These are phyloP conservation scores for Platynereis dumerilii DNA, from an alignment of 2,888 invertebrate species.

Conservation along the genomic window DNA sequence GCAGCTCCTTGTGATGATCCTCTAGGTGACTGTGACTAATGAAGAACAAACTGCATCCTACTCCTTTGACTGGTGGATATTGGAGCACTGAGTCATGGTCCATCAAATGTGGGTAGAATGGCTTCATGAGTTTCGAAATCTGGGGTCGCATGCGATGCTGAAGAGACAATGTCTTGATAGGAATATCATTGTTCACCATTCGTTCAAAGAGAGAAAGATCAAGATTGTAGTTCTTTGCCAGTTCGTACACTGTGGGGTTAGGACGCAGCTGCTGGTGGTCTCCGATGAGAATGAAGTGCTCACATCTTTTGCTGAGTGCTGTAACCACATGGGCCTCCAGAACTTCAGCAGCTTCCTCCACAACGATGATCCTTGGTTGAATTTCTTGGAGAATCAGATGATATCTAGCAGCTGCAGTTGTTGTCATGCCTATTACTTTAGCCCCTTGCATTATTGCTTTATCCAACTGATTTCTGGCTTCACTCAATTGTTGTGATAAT, in stretches of 20 bases:
- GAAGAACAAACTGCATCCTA: conserved; percentile 53
- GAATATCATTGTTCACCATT: conserved; percentile 74
- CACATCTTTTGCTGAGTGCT: conserved; percentile 74
- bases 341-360: conserved; percentile 90
- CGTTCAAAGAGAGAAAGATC: conserved; percentile 85
- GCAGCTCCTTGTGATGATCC: conserved; percentile 41
- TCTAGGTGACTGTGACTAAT: conserved; percentile 51
- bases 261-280: conserved; percentile 85
- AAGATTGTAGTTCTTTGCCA: conserved; percentile 73
- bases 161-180: conserved; percentile 69
- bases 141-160: conserved; percentile 68
- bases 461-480: conserved; percentile 43
- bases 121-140: conserved; percentile 48
- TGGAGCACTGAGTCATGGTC: conserved; percentile 46
- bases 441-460: conserved; percentile 41
- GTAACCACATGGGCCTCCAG: conserved; percentile 83
- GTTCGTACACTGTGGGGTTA: conserved; percentile 72
- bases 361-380: conserved; percentile 65
- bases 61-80: conserved; percentile 47
- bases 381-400: conserved; percentile 51
- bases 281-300: conserved; percentile 84
- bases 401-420: conserved; percentile 57
- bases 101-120: conserved; percentile 50
- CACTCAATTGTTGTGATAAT: conserved; percentile 32
- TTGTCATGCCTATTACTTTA: conserved; percentile 58